Base-by-base conservation (phyloP, 2,888 invertebrate species). In the Glaucopsyche alexis region DNA sequence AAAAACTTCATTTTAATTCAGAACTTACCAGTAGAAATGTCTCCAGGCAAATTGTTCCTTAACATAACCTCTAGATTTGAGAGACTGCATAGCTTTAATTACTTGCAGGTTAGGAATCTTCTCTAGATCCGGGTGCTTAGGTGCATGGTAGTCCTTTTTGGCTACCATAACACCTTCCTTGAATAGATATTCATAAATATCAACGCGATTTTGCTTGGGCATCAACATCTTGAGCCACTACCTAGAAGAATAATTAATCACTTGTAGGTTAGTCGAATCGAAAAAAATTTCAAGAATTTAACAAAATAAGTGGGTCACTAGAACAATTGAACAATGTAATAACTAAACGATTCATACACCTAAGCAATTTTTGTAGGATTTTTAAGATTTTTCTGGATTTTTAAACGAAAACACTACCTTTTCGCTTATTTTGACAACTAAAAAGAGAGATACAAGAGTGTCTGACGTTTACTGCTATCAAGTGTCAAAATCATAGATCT, bases 21-120 rank as follows among this genome's bases (percentile, higher is more conserved):
- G 6, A 19, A 78, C 91, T 87, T 88, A 95, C 99, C 99, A 99
- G 90, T 99, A 99, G 85, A 97, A 99, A 90, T 99, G 99, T 84
- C 99, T 96, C 99, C 99, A 99, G 6, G 99, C 99, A 91, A 99
- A 99, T 93, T 99, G 99, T 94, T 99, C 99, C 89, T 97, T 98
- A n/a, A 99, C 99, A 84, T 96, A 97, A 75, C 99, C 99, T 87
- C 97, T 95, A 5, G 99, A 99, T 92, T 99, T 99, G 80, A 99
- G 93, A 9, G 98, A 98, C 94, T 98, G 98, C 94, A 99, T 95
- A 79, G 99, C 98, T 93, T 99, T 99, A 87, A 99, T 99, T 74
- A 99, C 99, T 94, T 99, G 98, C 78, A 99, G 95, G 93, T 99
- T 99, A 79, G 99, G 98, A 83, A 99, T 98, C 82, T 94, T 95